Evolutionary conservation across 2,797 vertebrate genomes (phyloP).

Genomic region (Tinamus major): DNA sequence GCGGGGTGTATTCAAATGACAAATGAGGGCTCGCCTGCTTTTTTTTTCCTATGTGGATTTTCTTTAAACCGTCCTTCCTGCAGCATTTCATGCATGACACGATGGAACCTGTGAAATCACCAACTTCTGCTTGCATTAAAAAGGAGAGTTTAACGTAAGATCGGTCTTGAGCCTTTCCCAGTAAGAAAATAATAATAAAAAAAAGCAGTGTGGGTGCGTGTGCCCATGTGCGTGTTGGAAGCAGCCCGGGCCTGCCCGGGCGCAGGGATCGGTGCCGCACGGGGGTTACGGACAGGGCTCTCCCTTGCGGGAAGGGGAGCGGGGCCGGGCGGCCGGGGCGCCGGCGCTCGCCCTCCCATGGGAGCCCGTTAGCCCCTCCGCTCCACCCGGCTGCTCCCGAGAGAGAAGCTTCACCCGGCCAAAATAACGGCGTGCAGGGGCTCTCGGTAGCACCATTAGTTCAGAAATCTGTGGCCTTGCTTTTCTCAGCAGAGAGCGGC

Average conservation of each 20-base stretch:
- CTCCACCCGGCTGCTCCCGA: conserved; percentile 45
- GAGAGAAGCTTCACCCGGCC: conserved; percentile 32
- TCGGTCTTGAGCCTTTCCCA: background rate
- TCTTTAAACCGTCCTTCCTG: background rate
- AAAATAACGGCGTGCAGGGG: conserved; percentile 5
- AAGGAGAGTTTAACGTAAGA: background rate
- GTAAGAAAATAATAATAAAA: background rate
- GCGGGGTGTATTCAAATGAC: background rate
- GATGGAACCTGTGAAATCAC: background rate
- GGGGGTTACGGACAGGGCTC: background rate
- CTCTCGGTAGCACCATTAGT: background rate
- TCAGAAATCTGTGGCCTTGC: conserved; percentile 16
- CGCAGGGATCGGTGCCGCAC: background rate
- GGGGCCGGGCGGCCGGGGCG: background rate
- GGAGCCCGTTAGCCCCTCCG: conserved; percentile 61
- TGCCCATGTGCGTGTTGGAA: background rate
- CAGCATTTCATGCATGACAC: background rate
- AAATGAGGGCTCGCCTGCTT: conserved; percentile 13
- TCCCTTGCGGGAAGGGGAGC: background rate
- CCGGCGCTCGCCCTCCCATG: conserved; percentile 30
- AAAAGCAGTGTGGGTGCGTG: background rate
- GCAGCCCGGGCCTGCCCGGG: background rate
- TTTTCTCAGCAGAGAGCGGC: background rate
- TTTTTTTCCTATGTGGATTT: conserved; percentile 14
- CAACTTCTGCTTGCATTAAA: background rate